Evolutionary conservation across 2,888 invertebrate species (phyloP).

Genomic region (Euclidia mi): DNA sequence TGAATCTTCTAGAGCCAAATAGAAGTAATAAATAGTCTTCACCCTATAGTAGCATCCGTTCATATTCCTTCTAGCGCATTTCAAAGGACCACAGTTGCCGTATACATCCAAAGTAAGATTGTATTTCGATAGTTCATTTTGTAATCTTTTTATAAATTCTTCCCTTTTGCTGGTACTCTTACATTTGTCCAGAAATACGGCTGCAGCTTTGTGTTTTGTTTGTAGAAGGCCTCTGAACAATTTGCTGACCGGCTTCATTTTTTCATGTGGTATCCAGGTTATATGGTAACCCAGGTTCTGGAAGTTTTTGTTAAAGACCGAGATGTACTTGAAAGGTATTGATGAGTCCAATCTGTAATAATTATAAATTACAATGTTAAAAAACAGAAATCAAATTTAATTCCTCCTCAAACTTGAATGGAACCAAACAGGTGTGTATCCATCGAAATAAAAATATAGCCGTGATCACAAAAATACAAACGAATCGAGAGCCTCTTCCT

Average conservation of each 20-base stretch:
- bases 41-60: constrained; percentile 76
- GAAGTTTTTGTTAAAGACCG: constrained; percentile 69
- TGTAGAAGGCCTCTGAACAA: constrained; percentile 57
- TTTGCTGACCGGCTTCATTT: constrained; percentile 58
- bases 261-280: constrained; percentile 52
- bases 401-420: too few relatives aligned
- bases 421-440: too few relatives aligned
- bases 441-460: too few relatives aligned
- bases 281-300: constrained; percentile 63
- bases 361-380: background rate
- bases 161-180: constrained; percentile 70
- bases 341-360: constrained; percentile 68
- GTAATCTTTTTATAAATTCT: constrained; percentile 72
- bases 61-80: constrained; percentile 69
- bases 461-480: too few relatives aligned
- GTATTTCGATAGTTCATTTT: constrained; percentile 75
- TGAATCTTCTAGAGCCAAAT: constrained; percentile 93
- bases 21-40: constrained; percentile 92
- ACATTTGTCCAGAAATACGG: constrained; percentile 78
- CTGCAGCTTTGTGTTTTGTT: constrained; percentile 73
- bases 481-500: too few relatives aligned
- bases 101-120: constrained; percentile 86
- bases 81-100: constrained; percentile 84
- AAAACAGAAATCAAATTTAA: too few relatives aligned
- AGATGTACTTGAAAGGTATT: constrained; percentile 68